Conservation (phyloP, 1,140 invertebrate species). For the Pemphigus obesinymphae region DNA sequence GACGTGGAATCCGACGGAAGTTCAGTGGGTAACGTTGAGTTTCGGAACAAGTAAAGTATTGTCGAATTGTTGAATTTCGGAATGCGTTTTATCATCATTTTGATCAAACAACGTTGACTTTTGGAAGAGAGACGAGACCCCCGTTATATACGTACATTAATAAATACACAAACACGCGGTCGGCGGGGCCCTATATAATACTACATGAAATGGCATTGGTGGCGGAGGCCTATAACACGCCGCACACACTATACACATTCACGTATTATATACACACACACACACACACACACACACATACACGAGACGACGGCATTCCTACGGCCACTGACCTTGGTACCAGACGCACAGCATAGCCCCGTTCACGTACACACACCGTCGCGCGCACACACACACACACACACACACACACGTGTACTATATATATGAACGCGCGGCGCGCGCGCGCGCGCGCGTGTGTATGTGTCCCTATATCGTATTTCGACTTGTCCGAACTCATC, state of each 20-base stretch:
- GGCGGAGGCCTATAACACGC: background rate
- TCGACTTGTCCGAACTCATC: constrained; percentile 39
- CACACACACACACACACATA: background rate
- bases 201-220: background rate
- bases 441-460: background rate
- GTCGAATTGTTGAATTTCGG: too few relatives aligned
- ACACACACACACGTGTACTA: background rate
- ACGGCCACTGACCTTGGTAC: constrained; percentile 42
- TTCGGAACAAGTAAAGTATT: too few relatives aligned
- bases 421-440: background rate
- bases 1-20: too few relatives aligned
- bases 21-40: too few relatives aligned
- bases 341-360: constrained; percentile 23
- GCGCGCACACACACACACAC: background rate
- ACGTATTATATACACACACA: too few relatives aligned
- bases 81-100: too few relatives aligned
- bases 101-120: too few relatives aligned
- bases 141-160: too few relatives aligned
- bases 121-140: too few relatives aligned
- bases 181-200: too few relatives aligned
- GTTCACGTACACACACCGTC: background rate
- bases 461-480: constrained; percentile 24
- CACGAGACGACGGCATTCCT: constrained; percentile 37
- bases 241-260: too few relatives aligned
- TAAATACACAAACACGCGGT: background rate